Evolutionary conservation across 2,888 invertebrate species (phyloP), one percentile per base, ranked within the genome.

Genomic region (Ormia ochracea): DNA sequence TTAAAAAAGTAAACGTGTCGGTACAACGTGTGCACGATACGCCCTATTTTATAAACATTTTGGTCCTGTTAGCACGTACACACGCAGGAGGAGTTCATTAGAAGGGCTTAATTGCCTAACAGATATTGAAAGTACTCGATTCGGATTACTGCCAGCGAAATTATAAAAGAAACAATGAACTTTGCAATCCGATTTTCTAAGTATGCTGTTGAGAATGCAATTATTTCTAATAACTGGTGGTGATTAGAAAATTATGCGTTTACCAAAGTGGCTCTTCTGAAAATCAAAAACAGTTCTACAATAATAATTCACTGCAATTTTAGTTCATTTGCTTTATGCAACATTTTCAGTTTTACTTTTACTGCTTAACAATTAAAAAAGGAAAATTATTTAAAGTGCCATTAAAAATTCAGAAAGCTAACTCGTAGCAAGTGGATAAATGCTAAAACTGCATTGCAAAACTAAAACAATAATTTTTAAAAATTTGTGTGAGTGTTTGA

Each of bases 191-290:
- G 82, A 84, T 83, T 84, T 83, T 82, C 81, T 81, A 84, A 85
- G 83, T 84, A 86, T 83, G 78, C 77, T 82, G 82, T 83, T 81
- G 69, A 69, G 82, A 83, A 83, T 78, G 76, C 81, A 83, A 85
- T 85, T 84, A 82, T 76, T 82, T 82, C 78, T 82, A 81, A 86
- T 83, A 85, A 87, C 83, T 83, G 81, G 73, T 48, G 59, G 36
- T 36, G 6, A 31, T 45, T 45, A 45, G 1, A 21, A 41, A 41
- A 21, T 21, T 21, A 21, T 7, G 2, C 5, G 2, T 19, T 14
- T 19, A 19, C 4, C 10, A 38, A 6, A 38, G n/a, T 41, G 5
- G 14, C 10, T 36, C n/a, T 36, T 28, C 6, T 28, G 28, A 28
- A 28, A 36, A 36, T 9, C 9, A 21, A 3, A 45, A 21, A 9